Conservation (phyloP, 2,888 invertebrate species). For the Parnassius smintheus region DNA sequence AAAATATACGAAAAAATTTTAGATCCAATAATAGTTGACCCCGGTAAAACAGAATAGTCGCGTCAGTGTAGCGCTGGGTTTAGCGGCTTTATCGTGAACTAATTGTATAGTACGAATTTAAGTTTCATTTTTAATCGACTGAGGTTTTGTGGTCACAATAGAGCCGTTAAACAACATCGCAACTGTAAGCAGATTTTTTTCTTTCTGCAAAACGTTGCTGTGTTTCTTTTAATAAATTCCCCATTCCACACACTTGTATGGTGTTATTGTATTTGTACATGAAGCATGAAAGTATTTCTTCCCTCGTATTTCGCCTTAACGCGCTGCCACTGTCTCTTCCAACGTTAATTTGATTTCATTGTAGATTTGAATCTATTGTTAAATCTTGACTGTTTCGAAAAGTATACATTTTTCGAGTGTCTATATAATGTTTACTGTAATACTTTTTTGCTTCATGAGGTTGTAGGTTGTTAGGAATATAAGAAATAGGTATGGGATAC, state of each 20-base stretch:
- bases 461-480: conserved; percentile 73
- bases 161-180: conserved; percentile 53
- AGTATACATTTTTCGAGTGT: conserved; percentile 61
- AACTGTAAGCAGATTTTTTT: conserved; percentile 69
- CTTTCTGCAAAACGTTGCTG: conserved; percentile 65
- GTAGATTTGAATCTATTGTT: conserved; percentile 74
- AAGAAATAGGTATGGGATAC: conserved; percentile 71
- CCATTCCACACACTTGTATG: conserved; percentile 52
- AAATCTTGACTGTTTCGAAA: conserved; percentile 63
- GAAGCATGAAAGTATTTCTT: conserved; percentile 77
- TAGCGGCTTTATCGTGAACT: conserved; percentile 54
- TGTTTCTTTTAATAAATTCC: conserved; percentile 59
- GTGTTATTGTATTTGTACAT: conserved; percentile 63
- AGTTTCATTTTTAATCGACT: conserved; percentile 63
- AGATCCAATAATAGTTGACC: conserved; percentile 3
- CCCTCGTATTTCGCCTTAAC: conserved; percentile 30
- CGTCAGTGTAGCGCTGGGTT: conserved; percentile 51
- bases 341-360: conserved; percentile 53
- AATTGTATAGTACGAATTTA: conserved; percentile 47
- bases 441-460: conserved; percentile 79
- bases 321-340: conserved; percentile 38
- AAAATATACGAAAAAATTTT: conserved; percentile 31
- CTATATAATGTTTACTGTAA: conserved; percentile 72
- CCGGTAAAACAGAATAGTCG: conserved; percentile 23
- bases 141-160: conserved; percentile 54